These are phyloP conservation scores for Callipepla californica DNA, from an alignment of 2,113 vertebrate species.

Conservation along the genomic window DNA sequence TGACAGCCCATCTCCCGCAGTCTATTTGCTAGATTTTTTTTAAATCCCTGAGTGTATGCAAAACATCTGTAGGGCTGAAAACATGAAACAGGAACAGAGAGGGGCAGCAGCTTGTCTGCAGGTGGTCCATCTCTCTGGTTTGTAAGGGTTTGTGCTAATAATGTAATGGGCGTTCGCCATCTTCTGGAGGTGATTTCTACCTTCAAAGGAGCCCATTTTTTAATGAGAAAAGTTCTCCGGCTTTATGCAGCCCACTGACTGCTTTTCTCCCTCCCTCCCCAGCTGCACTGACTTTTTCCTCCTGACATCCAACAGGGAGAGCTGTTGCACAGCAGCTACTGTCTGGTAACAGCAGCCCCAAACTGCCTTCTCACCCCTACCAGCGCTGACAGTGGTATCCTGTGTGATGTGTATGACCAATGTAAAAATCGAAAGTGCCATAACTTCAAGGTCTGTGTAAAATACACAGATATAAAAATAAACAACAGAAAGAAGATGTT, in stretches of 20 bases:
- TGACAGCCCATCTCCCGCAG: slow-evolving; percentile 44
- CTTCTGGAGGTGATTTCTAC: slow-evolving; percentile 49
- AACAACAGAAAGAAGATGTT: slow-evolving; percentile 47
- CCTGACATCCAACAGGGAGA: slow-evolving; percentile 57
- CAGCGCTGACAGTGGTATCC: not conserved
- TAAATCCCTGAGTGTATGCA: slow-evolving; percentile 28
- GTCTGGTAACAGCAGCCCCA: not conserved
- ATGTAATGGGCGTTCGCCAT: slow-evolving; percentile 57
- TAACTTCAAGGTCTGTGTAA: slow-evolving; percentile 35
- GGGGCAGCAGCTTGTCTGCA: slow-evolving; percentile 59
- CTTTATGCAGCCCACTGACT: not conserved
- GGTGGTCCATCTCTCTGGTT: slow-evolving; percentile 39
- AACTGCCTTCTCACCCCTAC: not conserved
- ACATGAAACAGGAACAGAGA: slow-evolving; percentile 58
- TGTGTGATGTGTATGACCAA: not conserved
- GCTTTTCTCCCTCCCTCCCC: not conserved
- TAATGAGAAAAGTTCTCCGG: slow-evolving; percentile 16
- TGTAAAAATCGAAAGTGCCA: slow-evolving; percentile 15
- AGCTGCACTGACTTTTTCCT: not conserved
- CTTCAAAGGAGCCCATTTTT: slow-evolving; percentile 57
- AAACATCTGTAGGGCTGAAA: slow-evolving; percentile 62
- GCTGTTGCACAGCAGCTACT: slow-evolving; percentile 61
- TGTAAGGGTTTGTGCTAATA: slow-evolving; percentile 50
- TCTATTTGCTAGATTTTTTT: slow-evolving; percentile 12
- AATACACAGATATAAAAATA: slow-evolving; percentile 24